Percentiles rank a stretch among this genome's conserved stretches.
Conservation (phyloP, 2,113 vertebrate genomes). For the Caretta caretta region DNA sequence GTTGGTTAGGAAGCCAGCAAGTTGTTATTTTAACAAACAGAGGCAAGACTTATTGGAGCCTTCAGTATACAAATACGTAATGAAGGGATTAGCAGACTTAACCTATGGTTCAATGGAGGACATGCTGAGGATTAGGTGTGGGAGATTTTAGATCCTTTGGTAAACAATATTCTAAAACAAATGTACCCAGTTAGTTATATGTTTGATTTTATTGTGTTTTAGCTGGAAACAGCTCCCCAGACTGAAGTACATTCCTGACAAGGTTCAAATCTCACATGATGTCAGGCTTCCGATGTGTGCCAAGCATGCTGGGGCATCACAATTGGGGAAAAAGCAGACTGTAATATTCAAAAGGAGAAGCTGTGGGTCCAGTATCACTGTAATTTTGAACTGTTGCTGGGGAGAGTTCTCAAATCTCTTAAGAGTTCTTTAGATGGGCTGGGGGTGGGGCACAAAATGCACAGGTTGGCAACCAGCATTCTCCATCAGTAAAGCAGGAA, state of each 20-base stretch:
- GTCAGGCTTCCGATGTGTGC: not conserved
- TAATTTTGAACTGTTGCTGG: not conserved
- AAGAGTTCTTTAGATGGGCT: not conserved
- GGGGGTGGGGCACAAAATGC: not conserved
- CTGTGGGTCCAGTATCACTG: not conserved
- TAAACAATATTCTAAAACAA: slow-evolving; percentile 25
- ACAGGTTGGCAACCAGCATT: not conserved
- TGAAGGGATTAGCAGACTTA: slow-evolving; percentile 41
- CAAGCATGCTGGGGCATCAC: not conserved
- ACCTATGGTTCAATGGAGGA: not conserved
- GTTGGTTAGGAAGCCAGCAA: slow-evolving; percentile 34
- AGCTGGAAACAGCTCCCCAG: slow-evolving; percentile 3
- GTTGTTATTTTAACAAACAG: slow-evolving; percentile 58
- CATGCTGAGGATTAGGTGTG: slow-evolving; percentile 2
- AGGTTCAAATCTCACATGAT: not conserved
- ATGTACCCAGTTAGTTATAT: not conserved
- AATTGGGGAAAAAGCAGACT: not conserved
- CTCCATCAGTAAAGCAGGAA: not conserved
- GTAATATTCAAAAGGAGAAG: not conserved
- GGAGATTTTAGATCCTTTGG: slow-evolving; percentile 24
- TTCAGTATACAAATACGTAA: slow-evolving; percentile 29
- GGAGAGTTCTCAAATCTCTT: not conserved
- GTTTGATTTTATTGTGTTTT: slow-evolving; percentile 33
- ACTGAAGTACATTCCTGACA: not conserved
- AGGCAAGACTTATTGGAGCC: slow-evolving; percentile 54